Conservation (phyloP, 2,888 invertebrate genomes). For the Euclidia mi region DNA sequence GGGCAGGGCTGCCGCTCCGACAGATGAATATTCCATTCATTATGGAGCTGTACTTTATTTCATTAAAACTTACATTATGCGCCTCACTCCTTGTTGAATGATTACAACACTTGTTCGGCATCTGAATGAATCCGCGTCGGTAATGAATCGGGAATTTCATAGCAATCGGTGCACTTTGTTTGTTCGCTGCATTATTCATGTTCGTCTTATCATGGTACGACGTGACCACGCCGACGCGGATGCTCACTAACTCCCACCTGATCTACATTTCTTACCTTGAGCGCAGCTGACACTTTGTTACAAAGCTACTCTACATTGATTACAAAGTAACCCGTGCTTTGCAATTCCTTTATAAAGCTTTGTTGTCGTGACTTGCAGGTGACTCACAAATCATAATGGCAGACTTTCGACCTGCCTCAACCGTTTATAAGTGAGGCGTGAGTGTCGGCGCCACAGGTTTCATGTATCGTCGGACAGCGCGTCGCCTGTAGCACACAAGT, state of each 20-base stretch:
- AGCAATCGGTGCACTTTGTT: slow-evolving; percentile 49
- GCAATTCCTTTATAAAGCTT: too few relatives aligned
- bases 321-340: too few relatives aligned
- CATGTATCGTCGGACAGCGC: too few relatives aligned
- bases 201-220: slow-evolving; percentile 28
- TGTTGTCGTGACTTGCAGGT: too few relatives aligned
- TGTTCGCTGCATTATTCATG: slow-evolving; percentile 50
- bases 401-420: too few relatives aligned
- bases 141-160: slow-evolving; percentile 63
- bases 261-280: neutral
- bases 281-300: neutral
- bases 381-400: too few relatives aligned
- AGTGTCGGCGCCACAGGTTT: too few relatives aligned
- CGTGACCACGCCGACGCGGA: neutral
- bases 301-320: too few relatives aligned
- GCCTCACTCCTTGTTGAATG: slow-evolving; percentile 68
- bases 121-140: slow-evolving; percentile 60
- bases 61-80: slow-evolving; percentile 78
- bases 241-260: too few relatives aligned
- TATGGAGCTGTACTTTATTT: slow-evolving; percentile 76
- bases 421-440: too few relatives aligned
- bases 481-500: too few relatives aligned
- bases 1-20: slow-evolving; percentile 56
- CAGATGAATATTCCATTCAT: slow-evolving; percentile 76
- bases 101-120: slow-evolving; percentile 68